Base-by-base conservation (phyloP, 2,888 invertebrate genomes). In the Drosophila lacicola region DNA sequence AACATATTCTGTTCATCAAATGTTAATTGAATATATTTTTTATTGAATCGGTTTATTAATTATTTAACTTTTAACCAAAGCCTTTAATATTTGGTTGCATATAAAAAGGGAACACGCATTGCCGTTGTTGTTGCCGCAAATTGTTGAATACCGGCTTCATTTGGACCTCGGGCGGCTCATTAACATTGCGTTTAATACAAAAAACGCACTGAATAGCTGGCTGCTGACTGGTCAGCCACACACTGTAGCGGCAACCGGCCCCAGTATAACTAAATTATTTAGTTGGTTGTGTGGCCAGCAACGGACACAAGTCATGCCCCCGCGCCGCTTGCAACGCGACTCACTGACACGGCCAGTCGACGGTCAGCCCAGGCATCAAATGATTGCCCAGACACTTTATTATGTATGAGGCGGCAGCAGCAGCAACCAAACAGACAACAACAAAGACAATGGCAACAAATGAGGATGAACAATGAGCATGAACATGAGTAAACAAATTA, bases 341-440 rank as follows among this genome's bases (percentile, higher is more conserved):
- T 70, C 85, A 78, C 81, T 78, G 74, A 87, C 88, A 83, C 67
- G 67, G 60, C 58, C 72, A 66, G 51, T 58, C 54, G 39, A 63
- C 41, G 72, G 71, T 61, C 72, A 36, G 78, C 25, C 44, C 33
- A 50, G 70, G 81, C 79, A 82, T 75, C 89, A 87, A 80, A 81
- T 89, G 85, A 89, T 89, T 78, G 86, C 70, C 81, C 86, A 89
- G 83, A 88, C 90, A 88, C 88, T 88, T 90, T 83, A 88, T 88
- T 88, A 88, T 85, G 89, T 80, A 84, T 87, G 84, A 88, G 84
- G 60, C 70, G 62, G 60, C 65, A 58, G 41, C 66, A 70, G 46
- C 56, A 70, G 42, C 62, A 70, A 45, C 51, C 49, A 47, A 39
- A 46, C 60, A 71, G 63, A 44, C 68, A 66, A n/a, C 45, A 54